Percentiles rank a stretch among this genome's conserved stretches.
These are phyloP conservation scores for Mirounga angustirostris DNA, from an alignment of 2,113 vertebrate species.

Conservation along the genomic window DNA sequence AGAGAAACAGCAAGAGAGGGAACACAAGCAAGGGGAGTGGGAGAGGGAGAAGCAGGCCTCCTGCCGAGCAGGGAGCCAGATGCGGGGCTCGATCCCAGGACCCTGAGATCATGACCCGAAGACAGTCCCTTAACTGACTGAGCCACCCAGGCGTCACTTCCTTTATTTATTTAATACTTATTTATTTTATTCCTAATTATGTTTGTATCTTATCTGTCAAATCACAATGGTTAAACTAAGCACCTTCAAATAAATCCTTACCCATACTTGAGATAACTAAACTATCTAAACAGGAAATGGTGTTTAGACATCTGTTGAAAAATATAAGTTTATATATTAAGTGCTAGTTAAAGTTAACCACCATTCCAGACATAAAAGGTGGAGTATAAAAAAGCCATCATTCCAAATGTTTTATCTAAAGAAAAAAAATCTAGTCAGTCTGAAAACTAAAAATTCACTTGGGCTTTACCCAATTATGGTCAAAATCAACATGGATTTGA, in stretches of 20 bases:
- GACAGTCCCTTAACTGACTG: too few species aligned
- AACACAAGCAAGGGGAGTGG: too few species aligned
- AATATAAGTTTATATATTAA: neutral
- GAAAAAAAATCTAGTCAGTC: neutral
- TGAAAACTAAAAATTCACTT: conserved; percentile 41
- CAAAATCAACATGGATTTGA: neutral
- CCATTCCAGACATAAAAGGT: neutral
- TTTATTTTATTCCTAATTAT: conserved; percentile 22
- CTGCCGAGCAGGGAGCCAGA: too few species aligned
- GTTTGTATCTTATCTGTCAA: neutral
- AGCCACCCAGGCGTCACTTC: neutral
- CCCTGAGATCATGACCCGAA: too few species aligned
- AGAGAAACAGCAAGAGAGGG: too few species aligned
- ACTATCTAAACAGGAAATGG: conserved; percentile 5
- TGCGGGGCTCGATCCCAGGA: too few species aligned
- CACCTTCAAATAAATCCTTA: conserved; percentile 31
- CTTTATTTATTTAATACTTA: neutral
- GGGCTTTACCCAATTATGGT: neutral
- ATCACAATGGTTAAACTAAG: neutral
- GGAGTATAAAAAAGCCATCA: neutral
- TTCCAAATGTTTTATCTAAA: neutral
- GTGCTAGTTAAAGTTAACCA: conserved; percentile 26
- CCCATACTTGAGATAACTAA: neutral
- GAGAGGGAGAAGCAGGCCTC: too few species aligned
- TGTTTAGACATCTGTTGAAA: neutral